Conservation (phyloP, 2,888 invertebrate genomes). For the Patella depressa region DNA sequence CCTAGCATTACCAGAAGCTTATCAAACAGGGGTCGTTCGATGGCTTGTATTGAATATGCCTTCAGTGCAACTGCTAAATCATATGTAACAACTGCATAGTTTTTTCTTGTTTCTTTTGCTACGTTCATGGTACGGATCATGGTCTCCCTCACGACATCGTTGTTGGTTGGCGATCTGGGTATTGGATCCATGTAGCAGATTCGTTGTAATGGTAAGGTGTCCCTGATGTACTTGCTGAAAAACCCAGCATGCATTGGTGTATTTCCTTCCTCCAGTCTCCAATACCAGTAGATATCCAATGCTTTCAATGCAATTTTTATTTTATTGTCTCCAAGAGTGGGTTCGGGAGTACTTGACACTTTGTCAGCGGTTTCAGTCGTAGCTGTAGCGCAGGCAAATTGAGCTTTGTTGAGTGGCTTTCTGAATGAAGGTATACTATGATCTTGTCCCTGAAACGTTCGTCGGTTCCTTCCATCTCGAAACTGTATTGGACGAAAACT, state of each 20-base stretch:
- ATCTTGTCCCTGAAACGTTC: neutral
- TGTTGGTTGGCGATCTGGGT: too few species aligned
- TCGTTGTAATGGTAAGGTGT: too few species aligned
- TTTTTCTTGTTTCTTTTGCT: too few species aligned
- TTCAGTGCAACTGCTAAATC: too few species aligned
- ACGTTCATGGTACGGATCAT: too few species aligned
- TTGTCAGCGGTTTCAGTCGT: neutral
- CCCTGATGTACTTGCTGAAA: neutral
- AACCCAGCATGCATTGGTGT: constrained; percentile 27
- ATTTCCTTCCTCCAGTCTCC: constrained; percentile 15
- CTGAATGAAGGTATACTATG: neutral
- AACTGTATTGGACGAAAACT: neutral
- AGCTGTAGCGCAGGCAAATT: neutral
- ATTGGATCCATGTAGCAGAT: too few species aligned
- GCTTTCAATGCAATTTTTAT: neutral
- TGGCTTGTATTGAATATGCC: too few species aligned
- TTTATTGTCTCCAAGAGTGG: neutral
- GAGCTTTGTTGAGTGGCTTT: neutral
- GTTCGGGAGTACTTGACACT: neutral
- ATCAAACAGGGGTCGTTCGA: too few species aligned
- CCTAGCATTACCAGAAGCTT: too few species aligned
- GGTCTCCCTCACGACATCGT: too few species aligned
- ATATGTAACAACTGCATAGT: too few species aligned
- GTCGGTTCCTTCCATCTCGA: neutral
- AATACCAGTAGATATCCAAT: constrained; percentile 17